These are phyloP conservation scores for Cotesia congregata DNA, from an alignment of 2,888 invertebrate species.

Conservation along the genomic window DNA sequence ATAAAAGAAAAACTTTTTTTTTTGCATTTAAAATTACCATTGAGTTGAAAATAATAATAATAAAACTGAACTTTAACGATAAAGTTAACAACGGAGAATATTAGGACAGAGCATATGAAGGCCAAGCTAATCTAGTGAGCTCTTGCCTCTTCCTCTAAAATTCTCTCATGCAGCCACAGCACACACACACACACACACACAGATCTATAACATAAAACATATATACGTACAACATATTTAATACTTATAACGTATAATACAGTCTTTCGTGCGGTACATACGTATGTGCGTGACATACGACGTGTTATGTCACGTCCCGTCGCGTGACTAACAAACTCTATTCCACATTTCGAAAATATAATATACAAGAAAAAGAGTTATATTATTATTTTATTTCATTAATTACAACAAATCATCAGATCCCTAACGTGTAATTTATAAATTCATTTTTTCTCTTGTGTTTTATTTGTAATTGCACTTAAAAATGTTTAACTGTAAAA, in stretches of 20 bases:
- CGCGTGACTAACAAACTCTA: conserved; percentile 18
- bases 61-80: not conserved
- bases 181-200: conserved; percentile 10
- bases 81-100: conserved; percentile 7
- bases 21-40: too few species aligned
- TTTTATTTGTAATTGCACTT: too few species aligned
- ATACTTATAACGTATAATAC: not conserved
- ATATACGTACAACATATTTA: not conserved
- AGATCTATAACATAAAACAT: not conserved
- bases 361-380: not conserved
- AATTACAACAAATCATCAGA: not conserved
- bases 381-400: not conserved
- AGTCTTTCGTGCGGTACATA: not conserved
- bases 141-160: not conserved
- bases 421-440: too few species aligned
- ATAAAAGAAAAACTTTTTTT: too few species aligned
- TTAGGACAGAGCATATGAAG: conserved; percentile 32
- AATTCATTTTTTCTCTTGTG: too few species aligned
- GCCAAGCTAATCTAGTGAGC: conserved; percentile 40
- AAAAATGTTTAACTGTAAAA: too few species aligned
- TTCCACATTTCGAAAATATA: conserved; percentile 16
- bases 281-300: conserved; percentile 20
- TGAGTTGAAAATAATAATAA: not conserved
- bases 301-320: conserved; percentile 32
- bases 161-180: not conserved